Base-by-base conservation (phyloP, 2,113 vertebrate species). In the Macroglossus sobrinus region DNA sequence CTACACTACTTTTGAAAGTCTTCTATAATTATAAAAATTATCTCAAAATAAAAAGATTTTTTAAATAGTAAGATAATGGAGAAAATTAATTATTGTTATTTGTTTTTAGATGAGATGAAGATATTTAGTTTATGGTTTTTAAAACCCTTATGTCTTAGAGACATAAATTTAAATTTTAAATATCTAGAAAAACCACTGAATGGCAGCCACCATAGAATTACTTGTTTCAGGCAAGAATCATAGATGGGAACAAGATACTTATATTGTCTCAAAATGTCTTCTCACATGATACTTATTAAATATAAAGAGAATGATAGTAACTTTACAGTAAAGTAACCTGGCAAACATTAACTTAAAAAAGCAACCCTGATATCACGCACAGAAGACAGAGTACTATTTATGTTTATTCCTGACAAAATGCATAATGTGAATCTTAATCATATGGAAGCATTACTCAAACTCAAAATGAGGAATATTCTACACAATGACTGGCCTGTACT, bases 111-210 rank as follows among this genome's bases (percentile, higher is more conserved):
- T 43, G 9, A 89, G 2, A 80, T 69, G 12, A 89, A 53, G 9
- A 3, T 74, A 47, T 53, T 84, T 21, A 26, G 30, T 19, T 89
- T 88, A 71, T 61, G 13, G 2, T 55, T 78, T 91, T 90, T 2
- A 71, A 96, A 88, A 94, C 50, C 35, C 10, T 91, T 61, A 79
- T 43, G 14, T 74, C 35, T 78, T 76, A 61, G 15, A 90, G 26
- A 50, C 43, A 90, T 40, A 63, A 72, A 84, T 59, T 89, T 85
- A 45, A 79, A 91, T 69, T 94, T 80, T 85, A 93, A 89, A 93
- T 85, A 81, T 53, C 71, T 75, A 47, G 45, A 45, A 76, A 80
- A 90, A 35, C 84, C 22, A 69, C 18, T 88, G 63, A 69, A 79
- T 87, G 35, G 33, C 9, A 88, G 40, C 63, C 21, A 47, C 61